Conservation (phyloP, 2,797 vertebrate species). For the Cheirogaleus major region DNA sequence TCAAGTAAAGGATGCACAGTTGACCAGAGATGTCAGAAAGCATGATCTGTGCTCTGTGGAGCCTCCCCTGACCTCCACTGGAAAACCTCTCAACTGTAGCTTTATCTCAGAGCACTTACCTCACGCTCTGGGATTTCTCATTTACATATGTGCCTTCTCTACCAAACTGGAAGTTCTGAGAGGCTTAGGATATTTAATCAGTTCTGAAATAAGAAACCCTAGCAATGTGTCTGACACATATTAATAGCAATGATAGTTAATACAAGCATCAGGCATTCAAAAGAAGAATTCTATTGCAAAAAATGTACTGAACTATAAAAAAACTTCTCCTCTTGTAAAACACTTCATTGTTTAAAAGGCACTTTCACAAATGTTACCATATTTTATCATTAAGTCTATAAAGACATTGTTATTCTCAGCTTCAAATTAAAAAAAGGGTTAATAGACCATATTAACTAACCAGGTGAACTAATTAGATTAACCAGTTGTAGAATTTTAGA, state of each 20-base stretch:
- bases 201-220: conserved; percentile 6
- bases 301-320: background rate
- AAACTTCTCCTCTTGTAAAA: conserved; percentile 43
- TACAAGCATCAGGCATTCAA: conserved; percentile 19
- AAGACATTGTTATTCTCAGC: conserved; percentile 38
- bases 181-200: background rate
- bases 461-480: background rate
- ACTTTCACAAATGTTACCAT: conserved; percentile 37
- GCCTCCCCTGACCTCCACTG: background rate
- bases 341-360: background rate
- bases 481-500: conserved; percentile 14
- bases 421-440: conserved; percentile 14
- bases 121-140: background rate
- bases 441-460: background rate
- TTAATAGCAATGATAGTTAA: background rate
- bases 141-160: background rate
- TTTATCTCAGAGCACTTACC: background rate
- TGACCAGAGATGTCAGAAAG: background rate
- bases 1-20: background rate
- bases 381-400: background rate
- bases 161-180: background rate
- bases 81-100: background rate
- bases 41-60: background rate
- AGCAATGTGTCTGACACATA: background rate
- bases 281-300: conserved; percentile 43